Base-by-base conservation (phyloP, 2,797 vertebrate species). In the Benthosema pterotum region DNA sequence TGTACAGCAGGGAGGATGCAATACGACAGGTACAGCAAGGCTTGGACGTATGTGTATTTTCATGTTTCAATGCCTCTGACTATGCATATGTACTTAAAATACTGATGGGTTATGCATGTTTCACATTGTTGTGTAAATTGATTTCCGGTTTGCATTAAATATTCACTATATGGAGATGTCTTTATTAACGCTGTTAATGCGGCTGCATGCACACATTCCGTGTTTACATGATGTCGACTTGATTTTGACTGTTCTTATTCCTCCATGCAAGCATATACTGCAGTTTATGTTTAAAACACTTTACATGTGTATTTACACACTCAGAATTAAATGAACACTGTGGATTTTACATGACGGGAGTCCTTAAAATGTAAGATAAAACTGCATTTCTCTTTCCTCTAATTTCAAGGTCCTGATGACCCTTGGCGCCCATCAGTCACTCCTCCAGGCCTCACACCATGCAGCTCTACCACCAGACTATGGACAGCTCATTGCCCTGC, bases 21-120 rank as follows among this genome's bases (percentile, higher is more conserved):
- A 75, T 94, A n/a, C 89, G 84, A 45, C 93, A 94, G 95, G 96
- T 97, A 59, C 4, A 0, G 63, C 17, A 50, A 62, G 49, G 19
- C 18, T 49, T 11, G n/a, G 6, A 6, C 22, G 47, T 8, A 8
- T 45, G 17, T 28, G 1, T 1, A 14, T 3, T 4, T 46, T n/a
- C n/a, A n/a, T n/a, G n/a, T 3, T 17, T 42, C 15, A 57, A 7
- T 38, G 8, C 45, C 11, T 54, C 11, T 9, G 11, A 38, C 32
- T 38, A 38, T 38, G 32, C 32, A n/a, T n/a, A n/a, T n/a, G n/a
- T n/a, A n/a, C n/a, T n/a, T n/a, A n/a, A 38, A 38, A 38, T 38
- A 38, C 6, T 1, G 32, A 38, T 38, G 32, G 32, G 32, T 38
- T 38, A 38, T 25, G 22, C 32, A 38, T 38, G 32, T 38, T 38